phyloP scores from a whole-genome alignment of 2,888 invertebrate genomes.

The Eilema depressum region DNA sequence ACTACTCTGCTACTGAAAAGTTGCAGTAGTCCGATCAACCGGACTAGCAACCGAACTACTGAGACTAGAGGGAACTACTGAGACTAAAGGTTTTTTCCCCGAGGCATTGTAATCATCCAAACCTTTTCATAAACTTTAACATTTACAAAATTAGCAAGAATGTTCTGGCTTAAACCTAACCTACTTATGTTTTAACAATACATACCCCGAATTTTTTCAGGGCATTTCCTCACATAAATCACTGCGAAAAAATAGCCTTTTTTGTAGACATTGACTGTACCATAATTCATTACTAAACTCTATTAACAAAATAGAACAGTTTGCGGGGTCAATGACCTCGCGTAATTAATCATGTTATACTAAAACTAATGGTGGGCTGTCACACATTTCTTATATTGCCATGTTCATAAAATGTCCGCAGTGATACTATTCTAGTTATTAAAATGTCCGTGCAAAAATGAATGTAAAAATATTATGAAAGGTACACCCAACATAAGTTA shows the following conservation, averaged over 20 bases:
- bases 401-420: not conserved
- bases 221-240: not conserved
- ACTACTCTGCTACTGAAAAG: no score
- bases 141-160: not conserved
- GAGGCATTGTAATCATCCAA: no score
- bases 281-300: not conserved
- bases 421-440: not conserved
- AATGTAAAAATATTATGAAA: not conserved
- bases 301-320: not conserved
- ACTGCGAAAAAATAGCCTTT: not conserved
- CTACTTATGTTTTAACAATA: not conserved
- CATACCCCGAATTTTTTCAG: not conserved
- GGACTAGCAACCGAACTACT: no score
- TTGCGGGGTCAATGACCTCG: not conserved
- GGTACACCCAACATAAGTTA: no score
- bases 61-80: no score
- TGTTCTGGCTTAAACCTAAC: not conserved
- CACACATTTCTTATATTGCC: not conserved
- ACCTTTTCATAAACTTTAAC: no score
- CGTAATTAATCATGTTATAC: not conserved
- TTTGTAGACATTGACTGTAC: not conserved
- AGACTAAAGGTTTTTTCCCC: no score
- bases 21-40: no score
- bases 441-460: not conserved
- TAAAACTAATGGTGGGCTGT: conserved; percentile 1